phyloP scores from a whole-genome alignment of 2,113 vertebrate species.

The Pristiophorus japonicus region DNA sequence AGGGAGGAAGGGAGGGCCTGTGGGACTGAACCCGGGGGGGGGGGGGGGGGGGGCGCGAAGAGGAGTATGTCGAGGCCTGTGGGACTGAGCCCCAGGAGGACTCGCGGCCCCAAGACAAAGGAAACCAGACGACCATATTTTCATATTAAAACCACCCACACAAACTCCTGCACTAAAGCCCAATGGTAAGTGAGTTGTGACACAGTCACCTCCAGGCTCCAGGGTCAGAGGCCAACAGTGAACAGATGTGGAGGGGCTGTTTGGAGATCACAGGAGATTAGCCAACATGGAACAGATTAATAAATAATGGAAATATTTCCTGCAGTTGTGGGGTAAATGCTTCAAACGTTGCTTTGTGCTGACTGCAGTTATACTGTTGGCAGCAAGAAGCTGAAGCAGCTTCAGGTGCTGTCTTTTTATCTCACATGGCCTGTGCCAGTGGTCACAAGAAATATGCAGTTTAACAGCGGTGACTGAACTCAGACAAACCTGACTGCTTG shows the following conservation, averaged over 20 bases:
- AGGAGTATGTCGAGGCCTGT: not conserved
- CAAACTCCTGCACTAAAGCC: not conserved
- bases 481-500: not conserved
- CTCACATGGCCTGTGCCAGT: not conserved
- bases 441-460: not conserved
- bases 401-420: not conserved
- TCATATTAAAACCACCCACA: not conserved
- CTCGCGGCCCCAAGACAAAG: not conserved
- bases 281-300: not conserved
- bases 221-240: not conserved
- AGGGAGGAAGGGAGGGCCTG: too few species aligned
- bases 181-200: not conserved
- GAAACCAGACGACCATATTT: not conserved
- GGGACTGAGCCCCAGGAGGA: too few species aligned
- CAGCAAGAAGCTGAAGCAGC: not conserved
- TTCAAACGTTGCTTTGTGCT: not conserved
- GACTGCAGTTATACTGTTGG: too few species aligned
- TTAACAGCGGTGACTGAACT: too few species aligned
- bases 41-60: too few species aligned
- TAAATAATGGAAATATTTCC: not conserved
- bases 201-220: too few species aligned
- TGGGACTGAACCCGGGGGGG: too few species aligned
- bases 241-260: not conserved
- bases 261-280: not conserved
- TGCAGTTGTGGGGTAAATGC: not conserved